Percentiles rank a stretch among this genome's conserved stretches.
Conservation (phyloP, 1,140 invertebrate species). For the Chionoecetes opilio region DNA sequence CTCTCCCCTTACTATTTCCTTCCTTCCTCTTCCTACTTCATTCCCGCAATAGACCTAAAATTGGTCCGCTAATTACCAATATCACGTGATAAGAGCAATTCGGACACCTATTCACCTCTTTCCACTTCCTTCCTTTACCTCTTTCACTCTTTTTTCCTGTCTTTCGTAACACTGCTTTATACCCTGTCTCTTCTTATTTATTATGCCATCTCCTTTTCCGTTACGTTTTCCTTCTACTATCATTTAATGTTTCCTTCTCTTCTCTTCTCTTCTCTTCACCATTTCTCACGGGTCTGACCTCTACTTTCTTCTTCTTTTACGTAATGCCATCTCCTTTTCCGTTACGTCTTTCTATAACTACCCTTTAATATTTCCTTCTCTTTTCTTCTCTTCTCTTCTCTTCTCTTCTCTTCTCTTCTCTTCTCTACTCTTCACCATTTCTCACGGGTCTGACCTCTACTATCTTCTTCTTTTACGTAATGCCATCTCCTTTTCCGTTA, state of each 20-base stretch:
- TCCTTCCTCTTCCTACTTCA: background rate
- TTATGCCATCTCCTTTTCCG: background rate
- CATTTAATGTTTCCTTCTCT: too few relatives aligned
- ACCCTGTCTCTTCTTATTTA: background rate
- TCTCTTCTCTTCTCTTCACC: too few relatives aligned
- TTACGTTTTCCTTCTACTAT: background rate
- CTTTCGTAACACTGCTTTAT: background rate
- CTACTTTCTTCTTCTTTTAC: too few relatives aligned
- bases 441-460: background rate
- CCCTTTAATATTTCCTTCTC: background rate
- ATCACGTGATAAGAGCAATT: too few relatives aligned
- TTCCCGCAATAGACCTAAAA: background rate
- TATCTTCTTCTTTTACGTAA: background rate
- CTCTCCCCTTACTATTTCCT: background rate
- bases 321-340: too few relatives aligned
- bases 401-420: background rate
- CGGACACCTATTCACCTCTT: too few relatives aligned
- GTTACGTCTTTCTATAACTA: too few relatives aligned
- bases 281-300: too few relatives aligned
- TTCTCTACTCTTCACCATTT: background rate
- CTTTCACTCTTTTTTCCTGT: background rate
- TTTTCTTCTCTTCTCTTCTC: background rate
- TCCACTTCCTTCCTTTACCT: background rate
- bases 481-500: too few relatives aligned
- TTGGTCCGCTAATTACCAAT: too few relatives aligned